Evolutionary conservation across 2,797 vertebrate species (phyloP).

Genomic region (Pristis pectinata): DNA sequence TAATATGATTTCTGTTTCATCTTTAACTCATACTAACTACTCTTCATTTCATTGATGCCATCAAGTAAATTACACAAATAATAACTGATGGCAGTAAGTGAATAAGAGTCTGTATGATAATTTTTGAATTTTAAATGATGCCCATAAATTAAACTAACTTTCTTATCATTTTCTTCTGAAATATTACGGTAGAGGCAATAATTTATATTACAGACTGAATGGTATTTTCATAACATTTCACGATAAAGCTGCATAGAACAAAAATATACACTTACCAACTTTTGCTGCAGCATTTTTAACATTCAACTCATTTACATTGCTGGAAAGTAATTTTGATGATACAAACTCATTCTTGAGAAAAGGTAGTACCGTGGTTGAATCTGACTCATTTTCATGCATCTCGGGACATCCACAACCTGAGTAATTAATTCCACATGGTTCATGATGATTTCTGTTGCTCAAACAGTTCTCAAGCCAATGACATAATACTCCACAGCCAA

Average conservation of each 20-base stretch:
- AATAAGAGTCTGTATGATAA: not conserved
- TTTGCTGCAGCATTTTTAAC: slow-evolving; percentile 6
- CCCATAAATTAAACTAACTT: not conserved
- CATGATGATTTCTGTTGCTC: slow-evolving; percentile 54
- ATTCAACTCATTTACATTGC: slow-evolving; percentile 74
- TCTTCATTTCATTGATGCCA: not conserved
- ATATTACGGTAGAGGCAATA: not conserved
- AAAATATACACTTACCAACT: slow-evolving; percentile 19
- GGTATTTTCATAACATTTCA: not conserved
- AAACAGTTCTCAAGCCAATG: slow-evolving; percentile 94
- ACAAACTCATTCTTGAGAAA: slow-evolving; percentile 65
- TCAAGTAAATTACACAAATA: not conserved
- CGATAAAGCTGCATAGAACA: not conserved
- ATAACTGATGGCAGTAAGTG: not conserved
- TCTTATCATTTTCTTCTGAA: not conserved
- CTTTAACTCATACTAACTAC: not conserved
- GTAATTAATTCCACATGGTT: slow-evolving; percentile 82
- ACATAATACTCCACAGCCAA: slow-evolving; percentile 89
- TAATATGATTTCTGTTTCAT: not conserved
- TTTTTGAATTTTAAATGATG: not conserved
- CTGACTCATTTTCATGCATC: slow-evolving; percentile 62
- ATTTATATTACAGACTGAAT: not conserved
- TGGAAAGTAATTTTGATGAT: slow-evolving; percentile 82
- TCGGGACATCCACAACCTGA: slow-evolving; percentile 84
- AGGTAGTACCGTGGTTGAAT: slow-evolving; percentile 57